Evolutionary conservation across 1,140 invertebrate genomes (phyloP).

Genomic region (Vanessa atalanta): DNA sequence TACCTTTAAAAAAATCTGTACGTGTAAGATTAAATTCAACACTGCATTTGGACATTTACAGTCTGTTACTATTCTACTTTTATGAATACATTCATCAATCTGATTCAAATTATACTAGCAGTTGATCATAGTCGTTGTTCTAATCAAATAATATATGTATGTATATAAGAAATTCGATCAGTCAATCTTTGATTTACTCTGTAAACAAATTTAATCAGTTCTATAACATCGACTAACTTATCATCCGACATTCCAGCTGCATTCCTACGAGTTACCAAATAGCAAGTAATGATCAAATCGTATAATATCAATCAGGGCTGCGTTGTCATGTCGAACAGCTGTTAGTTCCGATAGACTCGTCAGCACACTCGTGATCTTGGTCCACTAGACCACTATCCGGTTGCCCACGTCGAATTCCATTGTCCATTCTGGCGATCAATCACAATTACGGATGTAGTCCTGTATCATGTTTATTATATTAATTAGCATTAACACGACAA

Average conservation of each 20-base stretch:
- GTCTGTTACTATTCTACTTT: no score
- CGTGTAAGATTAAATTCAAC: no score
- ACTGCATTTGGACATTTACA: no score
- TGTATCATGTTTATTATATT: conserved; percentile 35
- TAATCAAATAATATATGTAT: neutral
- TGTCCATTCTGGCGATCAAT: conserved; percentile 36
- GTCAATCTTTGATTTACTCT: neutral
- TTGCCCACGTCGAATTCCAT: conserved; percentile 38
- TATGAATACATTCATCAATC: no score
- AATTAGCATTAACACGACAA: conserved; percentile 26
- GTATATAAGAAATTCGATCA: neutral
- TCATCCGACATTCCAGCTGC: neutral
- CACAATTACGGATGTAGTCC: conserved; percentile 40
- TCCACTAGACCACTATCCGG: conserved; percentile 21
- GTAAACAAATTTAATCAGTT: neutral
- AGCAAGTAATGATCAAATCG: conserved; percentile 15
- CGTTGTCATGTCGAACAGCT: conserved; percentile 13
- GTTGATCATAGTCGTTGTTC: no score
- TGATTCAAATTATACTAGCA: no score
- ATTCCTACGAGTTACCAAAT: conserved; percentile 22
- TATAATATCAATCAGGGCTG: conserved; percentile 20
- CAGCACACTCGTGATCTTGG: conserved; percentile 29
- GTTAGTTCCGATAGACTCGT: conserved; percentile 33
- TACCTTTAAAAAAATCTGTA: no score
- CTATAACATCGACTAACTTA: neutral